phyloP scores from a whole-genome alignment of 2,113 vertebrate species.

The Psettodes erumei region DNA sequence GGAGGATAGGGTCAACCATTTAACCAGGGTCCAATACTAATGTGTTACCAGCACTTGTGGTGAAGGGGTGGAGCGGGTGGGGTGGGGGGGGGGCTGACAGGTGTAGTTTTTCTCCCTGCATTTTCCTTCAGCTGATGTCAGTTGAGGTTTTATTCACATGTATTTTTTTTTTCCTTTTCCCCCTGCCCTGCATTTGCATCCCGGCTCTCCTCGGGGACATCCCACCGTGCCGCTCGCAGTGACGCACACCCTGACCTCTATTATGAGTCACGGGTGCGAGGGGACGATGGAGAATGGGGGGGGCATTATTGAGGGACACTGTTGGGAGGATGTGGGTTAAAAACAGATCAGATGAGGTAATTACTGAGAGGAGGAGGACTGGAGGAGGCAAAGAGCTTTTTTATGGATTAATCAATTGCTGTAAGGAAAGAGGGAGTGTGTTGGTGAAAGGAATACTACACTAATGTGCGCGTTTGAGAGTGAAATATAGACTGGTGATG shows the following conservation, averaged over 20 bases:
- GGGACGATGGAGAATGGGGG: background rate
- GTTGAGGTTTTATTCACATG: background rate
- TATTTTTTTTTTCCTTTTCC: background rate
- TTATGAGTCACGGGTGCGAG: constrained; percentile 17
- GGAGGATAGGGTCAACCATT: constrained; percentile 49
- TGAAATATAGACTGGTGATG: constrained; percentile 34
- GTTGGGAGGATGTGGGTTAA: constrained; percentile 45
- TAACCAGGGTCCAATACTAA: constrained; percentile 73
- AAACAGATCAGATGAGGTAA: constrained; percentile 68
- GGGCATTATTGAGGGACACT: constrained; percentile 5
- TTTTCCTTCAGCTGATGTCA: constrained; percentile 62
- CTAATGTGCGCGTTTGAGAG: constrained; percentile 53
- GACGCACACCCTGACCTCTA: constrained; percentile 39
- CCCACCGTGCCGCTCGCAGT: background rate
- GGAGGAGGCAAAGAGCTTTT: constrained; percentile 59
- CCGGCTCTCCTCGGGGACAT: background rate
- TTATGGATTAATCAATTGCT: constrained; percentile 75
- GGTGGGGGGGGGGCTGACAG: constrained; percentile 25
- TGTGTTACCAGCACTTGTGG: constrained; percentile 67
- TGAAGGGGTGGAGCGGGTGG: constrained; percentile 15
- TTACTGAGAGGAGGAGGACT: constrained; percentile 51
- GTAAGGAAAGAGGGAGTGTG: constrained; percentile 49
- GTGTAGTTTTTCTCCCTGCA: constrained; percentile 51
- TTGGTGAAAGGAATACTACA: constrained; percentile 62
- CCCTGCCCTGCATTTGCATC: background rate